Evolutionary conservation across 1,140 invertebrate species (phyloP).

Genomic region (Camponotus floridanus): DNA sequence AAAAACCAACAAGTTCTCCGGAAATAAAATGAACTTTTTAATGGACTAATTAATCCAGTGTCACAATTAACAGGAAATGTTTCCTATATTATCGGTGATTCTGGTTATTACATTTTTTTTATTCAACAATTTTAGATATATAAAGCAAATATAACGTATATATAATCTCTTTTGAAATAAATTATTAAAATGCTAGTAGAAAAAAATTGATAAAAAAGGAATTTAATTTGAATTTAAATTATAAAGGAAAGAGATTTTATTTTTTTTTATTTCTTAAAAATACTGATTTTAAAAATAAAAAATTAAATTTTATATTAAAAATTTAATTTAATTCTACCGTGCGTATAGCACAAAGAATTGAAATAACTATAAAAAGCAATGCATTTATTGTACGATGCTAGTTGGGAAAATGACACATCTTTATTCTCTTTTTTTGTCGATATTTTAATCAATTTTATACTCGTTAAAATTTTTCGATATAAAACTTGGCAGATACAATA

Average conservation of each 20-base stretch:
- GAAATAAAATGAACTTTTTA: not conserved
- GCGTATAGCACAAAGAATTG: not conserved
- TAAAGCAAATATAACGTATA: too few species aligned
- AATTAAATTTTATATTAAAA: slow-evolving; percentile 10
- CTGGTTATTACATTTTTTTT: not conserved
- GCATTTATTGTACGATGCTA: not conserved
- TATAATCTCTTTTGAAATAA: too few species aligned
- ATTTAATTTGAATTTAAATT: too few species aligned
- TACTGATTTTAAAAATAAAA: not conserved
- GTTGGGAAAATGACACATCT: not conserved
- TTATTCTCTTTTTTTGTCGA: not conserved
- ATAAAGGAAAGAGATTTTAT: not conserved
- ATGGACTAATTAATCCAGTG: not conserved
- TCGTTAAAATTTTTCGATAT: not conserved
- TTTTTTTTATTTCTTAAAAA: not conserved
- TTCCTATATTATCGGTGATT: not conserved
- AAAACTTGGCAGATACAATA: not conserved
- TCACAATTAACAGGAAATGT: not conserved
- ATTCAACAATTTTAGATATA: not conserved
- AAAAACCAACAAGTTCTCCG: not conserved
- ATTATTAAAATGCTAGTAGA: too few species aligned
- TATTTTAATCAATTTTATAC: slow-evolving; percentile 10
- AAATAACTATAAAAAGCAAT: not conserved
- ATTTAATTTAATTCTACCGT: not conserved
- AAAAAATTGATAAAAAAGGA: not conserved